A percentile compares a stretch with the other conserved stretches of the same genome.
These are phyloP conservation scores for Drosophila fungiperda DNA, from an alignment of 2,888 invertebrate species.

Conservation along the genomic window DNA sequence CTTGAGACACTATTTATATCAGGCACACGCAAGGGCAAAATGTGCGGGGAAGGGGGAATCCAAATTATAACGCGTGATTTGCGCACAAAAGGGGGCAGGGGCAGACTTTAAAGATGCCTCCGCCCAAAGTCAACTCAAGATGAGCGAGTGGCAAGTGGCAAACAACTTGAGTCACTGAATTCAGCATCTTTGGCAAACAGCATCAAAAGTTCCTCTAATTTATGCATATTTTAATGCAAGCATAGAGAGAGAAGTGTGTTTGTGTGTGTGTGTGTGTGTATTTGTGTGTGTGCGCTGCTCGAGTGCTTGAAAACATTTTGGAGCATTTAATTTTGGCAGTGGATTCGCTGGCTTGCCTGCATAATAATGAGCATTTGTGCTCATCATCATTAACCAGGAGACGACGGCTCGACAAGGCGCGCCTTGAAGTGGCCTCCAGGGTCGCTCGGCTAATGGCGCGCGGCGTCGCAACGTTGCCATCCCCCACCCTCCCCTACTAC, in stretches of 20 bases:
- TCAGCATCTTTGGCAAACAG: background rate
- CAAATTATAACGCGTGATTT: constrained; percentile 55
- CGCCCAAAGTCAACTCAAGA: constrained; percentile 4
- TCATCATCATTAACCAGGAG: constrained; percentile 72
- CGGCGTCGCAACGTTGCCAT: constrained; percentile 57
- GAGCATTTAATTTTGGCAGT: constrained; percentile 68
- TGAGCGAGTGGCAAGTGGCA: constrained; percentile 31
- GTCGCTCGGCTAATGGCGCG: constrained; percentile 70
- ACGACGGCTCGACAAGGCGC: constrained; percentile 27
- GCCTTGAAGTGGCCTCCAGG: constrained; percentile 71
- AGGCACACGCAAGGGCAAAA: background rate
- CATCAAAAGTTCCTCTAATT: constrained; percentile 47
- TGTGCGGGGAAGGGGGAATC: background rate
- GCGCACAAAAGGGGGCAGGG: constrained; percentile 35
- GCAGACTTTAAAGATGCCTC: constrained; percentile 48
- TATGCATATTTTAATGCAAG: constrained; percentile 60
- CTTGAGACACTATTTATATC: constrained; percentile 52
- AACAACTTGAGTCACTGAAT: constrained; percentile 44
- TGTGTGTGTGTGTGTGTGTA: background rate
- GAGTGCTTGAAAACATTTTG: constrained; percentile 65
- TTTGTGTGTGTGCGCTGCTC: constrained; percentile 5
- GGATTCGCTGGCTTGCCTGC: constrained; percentile 50
- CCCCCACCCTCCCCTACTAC: background rate
- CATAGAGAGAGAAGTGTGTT: background rate
- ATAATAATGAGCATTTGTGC: constrained; percentile 69